Percentiles rank a stretch among this genome's conserved stretches.
Evolutionary conservation across 2,113 vertebrate genomes (phyloP).

Genomic region (Tragelaphus strepsiceros): DNA sequence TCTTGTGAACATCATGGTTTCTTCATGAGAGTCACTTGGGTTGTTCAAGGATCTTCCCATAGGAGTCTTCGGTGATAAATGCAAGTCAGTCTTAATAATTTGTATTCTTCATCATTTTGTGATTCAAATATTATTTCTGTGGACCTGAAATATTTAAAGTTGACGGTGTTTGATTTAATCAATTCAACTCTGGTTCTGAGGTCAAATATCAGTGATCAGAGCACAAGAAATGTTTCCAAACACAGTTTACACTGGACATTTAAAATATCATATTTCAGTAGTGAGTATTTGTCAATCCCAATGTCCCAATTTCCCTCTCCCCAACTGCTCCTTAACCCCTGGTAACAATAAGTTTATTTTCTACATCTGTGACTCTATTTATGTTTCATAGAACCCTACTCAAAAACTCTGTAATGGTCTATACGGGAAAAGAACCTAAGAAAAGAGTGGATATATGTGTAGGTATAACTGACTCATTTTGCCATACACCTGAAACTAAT

Average conservation of each 20-base stretch:
- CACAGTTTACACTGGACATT: background rate
- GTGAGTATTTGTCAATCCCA: background rate
- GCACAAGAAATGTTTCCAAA: background rate
- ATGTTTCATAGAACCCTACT: background rate
- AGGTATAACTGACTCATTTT: background rate
- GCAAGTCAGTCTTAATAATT: background rate
- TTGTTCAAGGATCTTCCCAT: background rate
- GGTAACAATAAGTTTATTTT: background rate
- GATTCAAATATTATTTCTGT: background rate
- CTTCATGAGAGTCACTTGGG: background rate
- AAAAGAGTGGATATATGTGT: background rate
- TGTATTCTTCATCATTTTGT: background rate
- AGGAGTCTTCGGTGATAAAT: background rate
- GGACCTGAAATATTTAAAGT: background rate
- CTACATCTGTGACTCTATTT: background rate
- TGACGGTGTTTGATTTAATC: background rate
- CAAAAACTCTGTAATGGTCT: background rate
- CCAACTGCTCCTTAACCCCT: background rate
- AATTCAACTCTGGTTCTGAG: background rate
- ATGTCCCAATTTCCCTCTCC: background rate
- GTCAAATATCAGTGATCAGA: background rate
- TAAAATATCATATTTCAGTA: background rate
- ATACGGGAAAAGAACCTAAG: background rate
- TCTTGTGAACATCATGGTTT: background rate
- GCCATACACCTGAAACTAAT: background rate